Percentiles rank a stretch among this genome's conserved stretches.
Evolutionary conservation across 2,888 invertebrate genomes (phyloP).

Genomic region (Galerucella pusilla): DNA sequence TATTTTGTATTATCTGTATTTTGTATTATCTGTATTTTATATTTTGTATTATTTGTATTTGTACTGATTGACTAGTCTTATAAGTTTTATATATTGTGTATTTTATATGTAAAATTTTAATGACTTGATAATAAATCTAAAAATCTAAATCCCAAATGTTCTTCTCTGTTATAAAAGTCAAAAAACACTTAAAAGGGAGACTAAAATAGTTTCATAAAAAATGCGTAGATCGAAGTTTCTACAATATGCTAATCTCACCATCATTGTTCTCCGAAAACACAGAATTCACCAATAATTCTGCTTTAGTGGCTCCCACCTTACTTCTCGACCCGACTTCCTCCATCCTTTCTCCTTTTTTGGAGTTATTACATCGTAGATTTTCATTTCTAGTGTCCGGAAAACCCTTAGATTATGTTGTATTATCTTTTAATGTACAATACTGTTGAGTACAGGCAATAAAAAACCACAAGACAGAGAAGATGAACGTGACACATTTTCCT

Average conservation of each 20-base stretch:
- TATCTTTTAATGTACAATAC: constrained; percentile 15
- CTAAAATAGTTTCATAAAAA: neutral
- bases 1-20: no score
- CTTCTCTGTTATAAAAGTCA: neutral
- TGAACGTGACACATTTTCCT: neutral
- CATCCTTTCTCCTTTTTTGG: constrained; percentile 6
- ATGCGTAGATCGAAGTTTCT: neutral
- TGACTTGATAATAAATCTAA: no score
- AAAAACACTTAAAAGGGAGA: neutral
- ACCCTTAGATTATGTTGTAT: constrained; percentile 31
- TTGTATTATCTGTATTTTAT: no score
- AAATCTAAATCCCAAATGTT: neutral
- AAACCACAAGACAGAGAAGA: neutral
- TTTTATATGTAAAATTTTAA: no score
- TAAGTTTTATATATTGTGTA: no score
- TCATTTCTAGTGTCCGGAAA: constrained; percentile 30
- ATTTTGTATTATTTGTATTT: no score
- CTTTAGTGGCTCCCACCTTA: neutral
- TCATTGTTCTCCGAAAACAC: neutral
- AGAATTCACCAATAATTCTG: neutral
- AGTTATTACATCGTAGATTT: constrained; percentile 33
- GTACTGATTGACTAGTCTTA: no score
- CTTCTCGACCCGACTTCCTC: neutral
- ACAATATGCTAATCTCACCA: no score
- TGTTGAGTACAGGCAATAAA: constrained; percentile 8